phyloP scores from a whole-genome alignment of 2,113 vertebrate species.

The Echinops telfairi region DNA sequence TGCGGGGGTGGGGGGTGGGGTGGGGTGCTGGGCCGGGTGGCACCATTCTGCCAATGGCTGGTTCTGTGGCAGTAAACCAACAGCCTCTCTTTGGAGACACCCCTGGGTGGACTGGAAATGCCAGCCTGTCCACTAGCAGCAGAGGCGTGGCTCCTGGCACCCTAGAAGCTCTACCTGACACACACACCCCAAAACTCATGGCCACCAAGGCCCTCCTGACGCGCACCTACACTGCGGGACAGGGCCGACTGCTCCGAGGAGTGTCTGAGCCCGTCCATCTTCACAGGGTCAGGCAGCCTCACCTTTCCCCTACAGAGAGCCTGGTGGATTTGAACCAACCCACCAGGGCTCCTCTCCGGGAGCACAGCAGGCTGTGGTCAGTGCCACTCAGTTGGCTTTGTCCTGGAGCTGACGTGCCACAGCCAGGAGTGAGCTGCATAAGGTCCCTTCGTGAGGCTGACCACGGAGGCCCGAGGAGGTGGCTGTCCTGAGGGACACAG shows the following conservation, averaged over 20 bases:
- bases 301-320: not conserved
- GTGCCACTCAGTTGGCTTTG: not conserved
- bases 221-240: too few relatives aligned
- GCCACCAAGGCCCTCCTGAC: too few relatives aligned
- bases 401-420: not conserved
- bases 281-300: too few relatives aligned
- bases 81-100: not conserved
- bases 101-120: not conserved
- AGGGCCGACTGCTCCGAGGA: too few relatives aligned
- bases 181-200: too few relatives aligned
- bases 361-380: not conserved
- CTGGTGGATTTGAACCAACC: not conserved
- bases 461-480: not conserved
- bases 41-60: not conserved
- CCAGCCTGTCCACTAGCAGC: not conserved
- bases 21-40: too few relatives aligned
- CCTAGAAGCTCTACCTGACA: not conserved
- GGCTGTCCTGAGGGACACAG: not conserved
- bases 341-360: too few relatives aligned
- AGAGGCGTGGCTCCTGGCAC: not conserved
- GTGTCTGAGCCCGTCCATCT: too few relatives aligned
- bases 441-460: not conserved
- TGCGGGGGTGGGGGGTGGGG: too few relatives aligned
- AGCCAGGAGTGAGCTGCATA: too few relatives aligned
- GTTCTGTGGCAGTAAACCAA: too few relatives aligned